These are phyloP conservation scores for Parasteatoda tepidariorum DNA, from an alignment of 1,140 invertebrate species.

Conservation along the genomic window DNA sequence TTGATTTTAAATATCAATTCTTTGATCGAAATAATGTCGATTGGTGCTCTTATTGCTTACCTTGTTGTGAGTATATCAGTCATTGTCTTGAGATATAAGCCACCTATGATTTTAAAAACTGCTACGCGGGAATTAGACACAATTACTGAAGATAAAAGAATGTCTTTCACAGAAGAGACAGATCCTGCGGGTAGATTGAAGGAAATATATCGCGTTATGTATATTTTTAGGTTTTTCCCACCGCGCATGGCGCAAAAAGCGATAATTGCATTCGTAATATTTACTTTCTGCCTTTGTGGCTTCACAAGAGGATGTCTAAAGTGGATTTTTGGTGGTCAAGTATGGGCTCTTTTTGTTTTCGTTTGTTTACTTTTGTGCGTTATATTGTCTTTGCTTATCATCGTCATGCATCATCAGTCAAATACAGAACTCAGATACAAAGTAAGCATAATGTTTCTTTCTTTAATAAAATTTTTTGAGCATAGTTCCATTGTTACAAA, in stretches of 20 bases:
- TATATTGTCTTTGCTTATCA: slow-evolving; percentile 76
- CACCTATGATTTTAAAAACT: not conserved
- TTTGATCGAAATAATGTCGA: slow-evolving; percentile 95
- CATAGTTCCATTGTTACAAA: too few species aligned
- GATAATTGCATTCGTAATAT: slow-evolving; percentile 39
- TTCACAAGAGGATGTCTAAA: not conserved
- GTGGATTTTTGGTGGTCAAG: not conserved
- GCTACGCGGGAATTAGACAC: too few species aligned
- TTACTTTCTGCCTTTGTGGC: slow-evolving; percentile 49
- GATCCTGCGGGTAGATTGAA: not conserved
- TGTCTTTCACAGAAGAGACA: not conserved
- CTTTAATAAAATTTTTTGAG: not conserved
- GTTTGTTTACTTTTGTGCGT: slow-evolving; percentile 7
- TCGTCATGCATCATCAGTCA: slow-evolving; percentile 83
- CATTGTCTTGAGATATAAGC: slow-evolving; percentile 73
- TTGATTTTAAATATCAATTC: slow-evolving; percentile 89
- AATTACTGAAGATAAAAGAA: too few species aligned
- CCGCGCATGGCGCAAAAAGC: slow-evolving; percentile 15
- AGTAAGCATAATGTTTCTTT: slow-evolving; percentile 67
- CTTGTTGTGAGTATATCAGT: slow-evolving; percentile 90
- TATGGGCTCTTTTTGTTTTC: slow-evolving; percentile 21
- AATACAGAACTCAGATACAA: slow-evolving; percentile 80
- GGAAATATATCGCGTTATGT: not conserved
- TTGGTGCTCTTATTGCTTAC: slow-evolving; percentile 90
- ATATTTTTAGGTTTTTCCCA: not conserved